Conservation (phyloP, 2,797 vertebrate species). For the Leuciscus waleckii region DNA sequence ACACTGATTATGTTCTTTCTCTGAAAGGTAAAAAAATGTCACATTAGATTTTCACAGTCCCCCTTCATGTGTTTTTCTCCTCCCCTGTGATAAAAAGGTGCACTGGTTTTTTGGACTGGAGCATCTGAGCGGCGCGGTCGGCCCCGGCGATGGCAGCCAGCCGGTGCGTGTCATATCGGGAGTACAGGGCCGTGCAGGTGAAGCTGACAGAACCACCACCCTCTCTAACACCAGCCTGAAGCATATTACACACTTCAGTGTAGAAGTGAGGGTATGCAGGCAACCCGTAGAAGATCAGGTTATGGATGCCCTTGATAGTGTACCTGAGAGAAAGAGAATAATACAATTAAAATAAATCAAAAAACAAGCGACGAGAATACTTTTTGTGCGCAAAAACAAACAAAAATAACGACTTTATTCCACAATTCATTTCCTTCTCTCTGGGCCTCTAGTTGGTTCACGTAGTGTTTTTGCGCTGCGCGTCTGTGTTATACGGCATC, state of each 20-base stretch:
- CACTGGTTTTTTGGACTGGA: slow-evolving; percentile 87
- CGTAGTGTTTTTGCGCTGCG: too few species aligned
- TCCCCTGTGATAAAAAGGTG: slow-evolving; percentile 95
- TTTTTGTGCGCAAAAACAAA: too few species aligned
- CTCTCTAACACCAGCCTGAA: slow-evolving; percentile 76
- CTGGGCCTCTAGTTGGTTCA: too few species aligned
- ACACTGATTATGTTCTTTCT: neutral
- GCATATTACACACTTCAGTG: slow-evolving; percentile 95
- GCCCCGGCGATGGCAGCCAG: slow-evolving; percentile 87
- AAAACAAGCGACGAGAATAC: too few species aligned
- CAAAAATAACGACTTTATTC: too few species aligned
- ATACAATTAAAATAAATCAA: neutral
- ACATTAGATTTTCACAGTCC: neutral
- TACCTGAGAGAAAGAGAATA: slow-evolving; percentile 77
- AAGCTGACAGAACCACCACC: slow-evolving; percentile 82
- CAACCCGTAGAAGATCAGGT: slow-evolving; percentile 93
- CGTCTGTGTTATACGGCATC: too few species aligned
- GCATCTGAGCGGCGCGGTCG: slow-evolving; percentile 90
- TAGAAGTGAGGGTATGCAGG: slow-evolving; percentile 95
- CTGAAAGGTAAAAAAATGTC: neutral
- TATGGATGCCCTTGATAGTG: slow-evolving; percentile 89
- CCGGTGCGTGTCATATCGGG: slow-evolving; percentile 89
- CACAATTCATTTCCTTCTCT: too few species aligned
- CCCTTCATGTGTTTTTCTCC: slow-evolving; percentile 63
- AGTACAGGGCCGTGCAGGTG: slow-evolving; percentile 93